A percentile compares a stretch with the other conserved stretches of the same genome.
Conservation (phyloP, 2,888 invertebrate species). For the Gymnosoma rotundatum region DNA sequence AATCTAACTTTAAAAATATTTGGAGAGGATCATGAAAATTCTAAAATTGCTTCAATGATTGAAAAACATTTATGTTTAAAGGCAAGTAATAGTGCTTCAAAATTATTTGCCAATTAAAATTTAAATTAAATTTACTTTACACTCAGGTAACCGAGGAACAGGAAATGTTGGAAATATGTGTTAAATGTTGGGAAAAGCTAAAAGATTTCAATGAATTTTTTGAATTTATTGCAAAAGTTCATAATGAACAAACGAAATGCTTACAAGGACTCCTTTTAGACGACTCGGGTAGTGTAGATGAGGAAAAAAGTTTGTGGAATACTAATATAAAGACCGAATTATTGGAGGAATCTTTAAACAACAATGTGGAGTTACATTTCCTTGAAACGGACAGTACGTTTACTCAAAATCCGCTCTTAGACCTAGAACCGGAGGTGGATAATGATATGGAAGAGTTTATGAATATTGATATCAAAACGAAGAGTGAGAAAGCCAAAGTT, state of each 20-base stretch:
- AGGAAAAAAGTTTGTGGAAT: constrained; percentile 11
- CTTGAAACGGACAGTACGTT: constrained; percentile 65
- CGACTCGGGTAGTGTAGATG: constrained; percentile 1
- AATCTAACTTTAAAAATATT: constrained; percentile 78
- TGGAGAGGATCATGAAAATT: constrained; percentile 72
- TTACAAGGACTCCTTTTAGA: constrained; percentile 1
- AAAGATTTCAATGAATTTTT: constrained; percentile 80
- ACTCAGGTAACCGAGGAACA: constrained; percentile 75
- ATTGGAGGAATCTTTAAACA: constrained; percentile 57
- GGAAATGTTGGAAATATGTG: constrained; percentile 78
- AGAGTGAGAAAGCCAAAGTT: constrained; percentile 29
- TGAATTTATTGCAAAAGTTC: constrained; percentile 78
- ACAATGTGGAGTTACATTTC: constrained; percentile 25
- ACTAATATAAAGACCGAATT: constrained; percentile 69
- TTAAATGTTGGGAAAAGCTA: constrained; percentile 80
- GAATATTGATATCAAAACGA: constrained; percentile 48
- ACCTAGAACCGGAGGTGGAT: constrained; percentile 65
- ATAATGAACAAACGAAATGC: constrained; percentile 73
- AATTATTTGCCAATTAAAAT: background rate
- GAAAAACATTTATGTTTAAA: constrained; percentile 80
- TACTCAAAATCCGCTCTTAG: constrained; percentile 76
- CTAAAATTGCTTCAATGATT: constrained; percentile 77
- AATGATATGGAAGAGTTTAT: constrained; percentile 71
- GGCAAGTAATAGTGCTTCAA: constrained; percentile 18
- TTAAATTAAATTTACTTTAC: background rate